These are phyloP conservation scores for Drosophila sucinea DNA, from an alignment of 1,140 invertebrate species.

Conservation along the genomic window DNA sequence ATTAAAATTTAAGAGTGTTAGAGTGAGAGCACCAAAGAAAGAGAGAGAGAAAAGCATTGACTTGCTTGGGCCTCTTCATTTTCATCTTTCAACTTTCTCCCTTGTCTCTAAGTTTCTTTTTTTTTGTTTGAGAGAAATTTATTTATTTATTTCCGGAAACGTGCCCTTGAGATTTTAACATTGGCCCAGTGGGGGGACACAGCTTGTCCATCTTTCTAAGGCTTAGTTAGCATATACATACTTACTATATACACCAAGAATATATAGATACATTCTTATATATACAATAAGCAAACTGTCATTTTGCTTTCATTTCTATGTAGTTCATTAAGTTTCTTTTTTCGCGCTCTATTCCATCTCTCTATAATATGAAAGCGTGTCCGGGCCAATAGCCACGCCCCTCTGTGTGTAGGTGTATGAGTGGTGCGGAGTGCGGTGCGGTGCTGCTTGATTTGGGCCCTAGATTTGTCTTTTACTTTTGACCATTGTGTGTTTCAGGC, in stretches of 20 bases:
- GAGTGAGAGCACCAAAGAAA: background rate
- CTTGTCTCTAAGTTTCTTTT: constrained; percentile 25
- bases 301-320: constrained; percentile 54
- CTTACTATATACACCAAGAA: constrained; percentile 24
- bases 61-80: constrained; percentile 8
- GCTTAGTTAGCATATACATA: constrained; percentile 57
- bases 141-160: constrained; percentile 82
- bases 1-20: constrained; percentile 71
- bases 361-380: constrained; percentile 16
- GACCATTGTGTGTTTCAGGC: constrained; percentile 51
- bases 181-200: constrained; percentile 15
- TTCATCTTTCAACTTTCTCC: constrained; percentile 11
- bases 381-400: constrained; percentile 12
- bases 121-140: constrained; percentile 56
- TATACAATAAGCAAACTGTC: constrained; percentile 21
- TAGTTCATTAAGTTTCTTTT: constrained; percentile 72
- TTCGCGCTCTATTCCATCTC: constrained; percentile 43
- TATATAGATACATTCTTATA: constrained; percentile 36
- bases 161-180: constrained; percentile 78
- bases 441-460: constrained; percentile 25
- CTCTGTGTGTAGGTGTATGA: background rate
- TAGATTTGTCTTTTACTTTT: constrained; percentile 31
- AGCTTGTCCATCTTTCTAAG: constrained; percentile 22
- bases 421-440: background rate
- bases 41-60: constrained; percentile 10